These are phyloP conservation scores for Acheta domesticus DNA, from an alignment of 2,888 invertebrate species.

Conservation along the genomic window DNA sequence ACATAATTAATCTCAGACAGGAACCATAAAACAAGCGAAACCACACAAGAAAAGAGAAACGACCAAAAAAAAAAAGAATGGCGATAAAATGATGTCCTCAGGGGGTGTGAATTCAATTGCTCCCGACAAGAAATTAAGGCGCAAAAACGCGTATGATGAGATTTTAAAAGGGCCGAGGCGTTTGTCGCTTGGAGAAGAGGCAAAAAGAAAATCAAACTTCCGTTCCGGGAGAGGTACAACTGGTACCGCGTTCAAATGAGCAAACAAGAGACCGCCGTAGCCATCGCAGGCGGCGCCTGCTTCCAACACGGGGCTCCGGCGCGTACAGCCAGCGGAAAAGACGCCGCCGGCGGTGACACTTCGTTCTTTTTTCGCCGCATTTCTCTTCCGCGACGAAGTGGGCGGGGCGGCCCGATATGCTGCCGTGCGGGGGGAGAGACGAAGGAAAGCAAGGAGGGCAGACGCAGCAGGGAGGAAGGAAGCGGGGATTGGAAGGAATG, in stretches of 20 bases:
- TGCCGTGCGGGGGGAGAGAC: no score
- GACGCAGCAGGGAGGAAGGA: no score
- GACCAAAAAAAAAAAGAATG: neutral
- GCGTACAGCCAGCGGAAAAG: neutral
- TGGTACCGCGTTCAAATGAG: conserved; percentile 11
- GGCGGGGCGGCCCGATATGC: neutral
- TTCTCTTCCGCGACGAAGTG: neutral
- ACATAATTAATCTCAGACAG: no score
- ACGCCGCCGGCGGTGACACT: neutral
- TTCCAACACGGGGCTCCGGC: neutral
- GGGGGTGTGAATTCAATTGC: neutral
- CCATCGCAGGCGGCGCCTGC: neutral
- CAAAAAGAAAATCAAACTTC: neutral
- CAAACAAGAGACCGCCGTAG: neutral
- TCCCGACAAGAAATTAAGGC: neutral
- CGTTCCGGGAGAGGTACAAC: conserved; percentile 3
- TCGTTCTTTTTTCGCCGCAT: neutral
- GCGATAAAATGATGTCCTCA: neutral
- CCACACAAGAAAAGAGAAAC: no score
- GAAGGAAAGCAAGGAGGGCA: no score
- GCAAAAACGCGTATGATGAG: neutral
- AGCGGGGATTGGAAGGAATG: no score
- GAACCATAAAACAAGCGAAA: no score
- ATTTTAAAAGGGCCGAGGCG: conserved; percentile 4
- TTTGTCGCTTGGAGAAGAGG: neutral